Conservation (phyloP, 1,140 invertebrate genomes). For the Megalopta genalis region DNA sequence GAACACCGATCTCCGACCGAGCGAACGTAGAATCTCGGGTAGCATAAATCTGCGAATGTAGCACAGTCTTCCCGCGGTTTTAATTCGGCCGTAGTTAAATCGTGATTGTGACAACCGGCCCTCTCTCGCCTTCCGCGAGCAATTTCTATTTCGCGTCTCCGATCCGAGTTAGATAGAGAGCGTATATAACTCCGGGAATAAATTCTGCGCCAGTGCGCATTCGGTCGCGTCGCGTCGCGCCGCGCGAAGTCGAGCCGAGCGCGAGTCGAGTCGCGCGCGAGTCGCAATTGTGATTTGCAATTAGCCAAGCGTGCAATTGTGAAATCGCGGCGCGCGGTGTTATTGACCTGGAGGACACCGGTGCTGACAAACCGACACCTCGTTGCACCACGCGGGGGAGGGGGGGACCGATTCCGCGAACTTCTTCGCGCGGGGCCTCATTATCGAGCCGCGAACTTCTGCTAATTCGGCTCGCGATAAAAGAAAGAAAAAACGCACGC, state of each 20-base stretch:
- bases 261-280: too few species aligned
- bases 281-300: conserved; percentile 73
- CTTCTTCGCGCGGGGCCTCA: conserved; percentile 12
- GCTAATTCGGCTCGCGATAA: neutral
- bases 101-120: neutral
- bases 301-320: conserved; percentile 76
- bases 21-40: too few species aligned
- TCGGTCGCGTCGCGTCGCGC: conserved; percentile 38
- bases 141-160: neutral
- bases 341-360: conserved; percentile 74
- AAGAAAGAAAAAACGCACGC: too few species aligned
- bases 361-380: conserved; percentile 41
- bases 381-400: conserved; percentile 35
- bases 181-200: conserved; percentile 13
- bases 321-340: conserved; percentile 74
- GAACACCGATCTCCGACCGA: too few species aligned
- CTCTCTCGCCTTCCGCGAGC: neutral
- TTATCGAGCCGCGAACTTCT: conserved; percentile 14
- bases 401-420: conserved; percentile 28
- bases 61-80: too few species aligned
- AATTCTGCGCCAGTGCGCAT: conserved; percentile 45
- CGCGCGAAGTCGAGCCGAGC: too few species aligned
- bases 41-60: too few species aligned
- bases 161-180: neutral
- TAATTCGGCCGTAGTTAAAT: neutral